Base-by-base conservation (phyloP, 2,797 vertebrate genomes). In the Tamandua tetradactyla region DNA sequence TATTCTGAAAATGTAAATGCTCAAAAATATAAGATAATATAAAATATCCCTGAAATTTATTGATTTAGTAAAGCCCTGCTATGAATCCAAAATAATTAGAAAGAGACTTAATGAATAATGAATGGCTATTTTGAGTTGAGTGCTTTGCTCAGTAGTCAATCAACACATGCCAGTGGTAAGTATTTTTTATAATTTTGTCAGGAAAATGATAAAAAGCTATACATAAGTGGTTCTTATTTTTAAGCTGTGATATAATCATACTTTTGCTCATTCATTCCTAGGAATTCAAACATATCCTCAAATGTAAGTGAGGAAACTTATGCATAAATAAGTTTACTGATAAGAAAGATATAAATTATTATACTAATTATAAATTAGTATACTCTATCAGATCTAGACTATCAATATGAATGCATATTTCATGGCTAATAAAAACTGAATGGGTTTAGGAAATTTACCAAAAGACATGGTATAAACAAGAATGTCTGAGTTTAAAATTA, bases 11-110 rank as follows among this genome's bases (percentile, higher is more conserved):
- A 25, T 44, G 30, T 47, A 74, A 87, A 84, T 47, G 11, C 10
- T 75, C 62, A 76, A 87, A 89, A 81, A 32, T 61, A 71, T 17
- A 44, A 82, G 35, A 78, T 89, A 72, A 76, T 18, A 1, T 32
- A 76, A 95, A 85, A 12, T 81, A 61, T 22, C 10, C 32, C 66
- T 44, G 25, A 68, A 93, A 82, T 62, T 2, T 87, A 78, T 47
- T 95, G 72, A 92, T 79, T 94, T 87, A 69, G 80, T 47, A 92
- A 95, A 72, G 52, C 0, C 5, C 12, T 91, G 35, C 13, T 96
- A 37, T 64, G 15, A 93, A 91, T 89, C 18, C 74, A 83, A 94
- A 82, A 62, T 64, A 94, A 78, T 9, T 68, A 87, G 10, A 17
- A 35, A 95, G 40, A 55, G 0, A 7, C 5, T 3, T 3, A 62